Conservation (phyloP, 2,113 vertebrate genomes). For the Pluvialis apricaria region DNA sequence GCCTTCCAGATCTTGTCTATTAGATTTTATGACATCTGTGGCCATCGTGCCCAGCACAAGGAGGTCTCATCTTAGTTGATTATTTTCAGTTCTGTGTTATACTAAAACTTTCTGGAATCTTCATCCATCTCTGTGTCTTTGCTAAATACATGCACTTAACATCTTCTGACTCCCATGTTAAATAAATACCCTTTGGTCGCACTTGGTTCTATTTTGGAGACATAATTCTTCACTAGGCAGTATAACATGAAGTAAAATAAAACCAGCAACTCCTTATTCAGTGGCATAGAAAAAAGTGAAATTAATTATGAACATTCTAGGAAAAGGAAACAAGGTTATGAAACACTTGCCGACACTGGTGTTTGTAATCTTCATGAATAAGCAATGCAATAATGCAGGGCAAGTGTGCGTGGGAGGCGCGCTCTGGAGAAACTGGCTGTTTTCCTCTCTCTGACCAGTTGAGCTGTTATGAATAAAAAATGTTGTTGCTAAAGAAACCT, state of each 20-base stretch:
- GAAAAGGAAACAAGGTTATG: slow-evolving; percentile 54
- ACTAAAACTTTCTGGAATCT: slow-evolving; percentile 3
- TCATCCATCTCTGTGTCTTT: background rate
- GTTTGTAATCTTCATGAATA: slow-evolving; percentile 44
- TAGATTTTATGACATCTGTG: background rate
- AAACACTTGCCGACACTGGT: slow-evolving; percentile 38
- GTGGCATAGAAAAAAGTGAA: background rate
- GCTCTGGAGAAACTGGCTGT: slow-evolving; percentile 27
- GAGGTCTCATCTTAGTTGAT: background rate
- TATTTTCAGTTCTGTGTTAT: background rate
- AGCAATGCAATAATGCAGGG: slow-evolving; percentile 16
- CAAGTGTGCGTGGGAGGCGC: slow-evolving; percentile 38
- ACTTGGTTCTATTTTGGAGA: background rate
- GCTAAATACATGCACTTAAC: background rate
- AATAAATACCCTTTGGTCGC: background rate
- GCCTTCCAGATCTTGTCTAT: background rate
- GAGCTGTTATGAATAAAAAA: slow-evolving; percentile 67
- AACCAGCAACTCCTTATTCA: background rate
- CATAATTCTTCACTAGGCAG: background rate
- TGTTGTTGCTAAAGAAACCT: slow-evolving; percentile 66
- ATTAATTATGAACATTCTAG: slow-evolving; percentile 48
- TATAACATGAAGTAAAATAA: background rate
- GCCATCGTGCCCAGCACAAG: background rate
- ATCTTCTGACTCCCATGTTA: background rate
- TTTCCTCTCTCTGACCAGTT: slow-evolving; percentile 44